Conservation (phyloP, 2,113 vertebrate genomes). For the Scortum barcoo region DNA sequence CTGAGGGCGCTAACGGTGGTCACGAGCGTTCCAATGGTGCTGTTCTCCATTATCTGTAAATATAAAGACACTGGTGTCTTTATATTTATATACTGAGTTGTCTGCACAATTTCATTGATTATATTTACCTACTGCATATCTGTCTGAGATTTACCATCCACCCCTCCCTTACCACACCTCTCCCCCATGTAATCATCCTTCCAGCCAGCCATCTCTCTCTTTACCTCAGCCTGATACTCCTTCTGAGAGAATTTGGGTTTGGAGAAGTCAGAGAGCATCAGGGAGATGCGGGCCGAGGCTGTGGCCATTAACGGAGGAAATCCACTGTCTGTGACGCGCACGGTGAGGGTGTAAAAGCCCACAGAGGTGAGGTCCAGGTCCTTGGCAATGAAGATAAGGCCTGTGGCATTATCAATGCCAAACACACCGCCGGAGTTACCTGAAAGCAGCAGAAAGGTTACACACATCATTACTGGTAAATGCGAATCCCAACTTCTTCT, state of each 20-base stretch:
- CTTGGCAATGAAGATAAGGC: constrained; percentile 90
- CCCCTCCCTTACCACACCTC: neutral
- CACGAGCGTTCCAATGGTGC: constrained; percentile 89
- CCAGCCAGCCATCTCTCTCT: neutral
- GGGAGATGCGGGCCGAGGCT: constrained; percentile 90
- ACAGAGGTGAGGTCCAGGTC: constrained; percentile 90
- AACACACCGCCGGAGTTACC: constrained; percentile 94
- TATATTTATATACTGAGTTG: neutral
- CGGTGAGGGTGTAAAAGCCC: constrained; percentile 92
- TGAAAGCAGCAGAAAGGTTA: constrained; percentile 69
- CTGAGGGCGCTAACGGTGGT: constrained; percentile 90
- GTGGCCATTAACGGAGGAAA: constrained; percentile 91
- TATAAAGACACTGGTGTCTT: neutral
- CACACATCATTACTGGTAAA: constrained; percentile 28
- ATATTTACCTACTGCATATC: constrained; percentile 2
- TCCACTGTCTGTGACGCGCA: constrained; percentile 91
- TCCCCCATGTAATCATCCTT: neutral
- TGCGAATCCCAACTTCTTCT: neutral
- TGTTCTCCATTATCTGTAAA: constrained; percentile 89
- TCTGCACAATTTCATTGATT: neutral
- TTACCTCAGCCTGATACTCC: constrained; percentile 94
- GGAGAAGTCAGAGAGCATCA: constrained; percentile 93
- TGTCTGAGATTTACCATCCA: constrained; percentile 3
- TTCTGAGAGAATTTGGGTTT: constrained; percentile 91
- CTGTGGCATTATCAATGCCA: constrained; percentile 92